phyloP scores from a whole-genome alignment of 2,113 vertebrate genomes.

The Benitochromis conjunctus region DNA sequence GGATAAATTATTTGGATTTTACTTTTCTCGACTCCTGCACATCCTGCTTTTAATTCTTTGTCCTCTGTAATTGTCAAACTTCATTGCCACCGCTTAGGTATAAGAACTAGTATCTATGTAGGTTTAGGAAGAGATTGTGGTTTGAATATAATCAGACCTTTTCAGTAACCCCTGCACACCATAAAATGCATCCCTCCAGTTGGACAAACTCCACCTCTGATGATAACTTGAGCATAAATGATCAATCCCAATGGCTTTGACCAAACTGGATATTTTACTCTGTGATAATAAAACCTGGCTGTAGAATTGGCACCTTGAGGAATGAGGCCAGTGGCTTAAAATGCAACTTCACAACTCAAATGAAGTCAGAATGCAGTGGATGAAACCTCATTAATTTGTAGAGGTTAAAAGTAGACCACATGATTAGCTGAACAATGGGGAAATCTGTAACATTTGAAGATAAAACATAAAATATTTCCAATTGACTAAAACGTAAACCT shows the following conservation, averaged over 20 bases:
- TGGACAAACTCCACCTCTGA: not conserved
- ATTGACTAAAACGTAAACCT: not conserved
- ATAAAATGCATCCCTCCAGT: not conserved
- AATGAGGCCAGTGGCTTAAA: not conserved
- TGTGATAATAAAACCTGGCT: rapidly evolving
- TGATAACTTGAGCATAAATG: not conserved
- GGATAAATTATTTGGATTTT: not conserved
- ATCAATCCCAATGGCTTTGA: not conserved
- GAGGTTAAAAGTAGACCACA: not conserved
- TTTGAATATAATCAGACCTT: not conserved
- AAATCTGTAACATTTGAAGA: not conserved
- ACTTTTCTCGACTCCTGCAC: not conserved
- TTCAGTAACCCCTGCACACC: not conserved
- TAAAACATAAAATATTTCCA: not conserved
- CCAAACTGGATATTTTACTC: not conserved
- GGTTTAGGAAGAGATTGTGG: not conserved
- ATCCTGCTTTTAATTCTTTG: not conserved
- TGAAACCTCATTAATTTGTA: not conserved
- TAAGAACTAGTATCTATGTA: not conserved
- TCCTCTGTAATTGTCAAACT: not conserved
- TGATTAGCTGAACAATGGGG: not conserved
- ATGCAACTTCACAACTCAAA: not conserved
- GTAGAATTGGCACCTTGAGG: not conserved
- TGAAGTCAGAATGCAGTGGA: not conserved
- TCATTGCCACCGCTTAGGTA: not conserved